phyloP scores from a whole-genome alignment of 1,140 invertebrate genomes.

The Stegodyphus mimosarum region DNA sequence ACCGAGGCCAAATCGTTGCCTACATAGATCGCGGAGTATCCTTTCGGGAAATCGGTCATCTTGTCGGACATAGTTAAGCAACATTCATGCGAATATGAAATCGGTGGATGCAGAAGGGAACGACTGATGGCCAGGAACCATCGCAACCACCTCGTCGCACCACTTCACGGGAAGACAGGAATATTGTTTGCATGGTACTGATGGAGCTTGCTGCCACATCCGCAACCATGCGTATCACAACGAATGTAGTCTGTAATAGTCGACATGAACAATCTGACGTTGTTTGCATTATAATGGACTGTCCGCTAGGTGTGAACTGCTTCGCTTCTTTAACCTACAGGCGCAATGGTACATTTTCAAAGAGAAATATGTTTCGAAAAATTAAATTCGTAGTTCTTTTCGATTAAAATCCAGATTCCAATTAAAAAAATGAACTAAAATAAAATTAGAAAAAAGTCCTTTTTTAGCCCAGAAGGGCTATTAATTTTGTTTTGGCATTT shows the following conservation, averaged over 20 bases:
- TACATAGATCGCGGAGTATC: not conserved
- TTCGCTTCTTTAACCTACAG: too few relatives aligned
- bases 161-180: not conserved
- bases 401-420: too few relatives aligned
- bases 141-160: not conserved
- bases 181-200: not conserved
- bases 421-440: too few relatives aligned
- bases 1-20: not conserved
- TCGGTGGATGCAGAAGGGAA: not conserved
- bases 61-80: not conserved
- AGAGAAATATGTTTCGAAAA: too few relatives aligned
- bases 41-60: not conserved
- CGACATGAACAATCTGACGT: too few relatives aligned
- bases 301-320: too few relatives aligned
- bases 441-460: too few relatives aligned
- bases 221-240: not conserved
- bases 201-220: not conserved
- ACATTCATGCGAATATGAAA: not conserved
- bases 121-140: not conserved
- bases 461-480: too few relatives aligned
- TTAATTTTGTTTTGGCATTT: too few relatives aligned
- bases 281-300: too few relatives aligned
- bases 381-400: too few relatives aligned
- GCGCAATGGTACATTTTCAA: too few relatives aligned
- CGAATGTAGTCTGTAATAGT: not conserved